Base-by-base conservation (phyloP, 2,797 vertebrate species). In the Sebastes goodei region DNA sequence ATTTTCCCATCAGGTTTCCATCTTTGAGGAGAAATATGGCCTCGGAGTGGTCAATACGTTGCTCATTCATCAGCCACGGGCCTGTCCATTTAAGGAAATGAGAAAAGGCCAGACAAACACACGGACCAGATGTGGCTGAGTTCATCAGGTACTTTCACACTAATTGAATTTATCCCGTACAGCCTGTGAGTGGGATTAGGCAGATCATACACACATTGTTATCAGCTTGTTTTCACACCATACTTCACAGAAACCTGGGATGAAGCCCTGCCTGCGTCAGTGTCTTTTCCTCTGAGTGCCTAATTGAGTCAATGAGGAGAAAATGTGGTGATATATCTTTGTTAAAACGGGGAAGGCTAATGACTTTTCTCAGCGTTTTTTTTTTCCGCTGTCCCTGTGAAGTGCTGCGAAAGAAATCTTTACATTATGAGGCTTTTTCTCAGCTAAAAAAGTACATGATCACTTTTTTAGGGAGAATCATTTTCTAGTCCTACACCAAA, bases 31-130 rank as follows among this genome's bases (percentile, higher is more conserved):
- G 96, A 97, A 97, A 97, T 96, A 97, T 94, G 94, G 93, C 88
- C 93, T 86, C 76, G 21, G 89, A 94, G 92, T 95, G 96, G 96
- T 98, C 97, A 97, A 97, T 97, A 97, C 77, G 84, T 72, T 90
- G 88, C 92, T 92, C 96, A 96, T 97, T 97, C 96, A 97, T 96
- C 97, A 97, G 94, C 93, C 86, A 78, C 15, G 49, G 90, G 84
- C 85, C 93, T 92, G 95, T 94, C 95, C 96, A 97, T 97, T 97
- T 96, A 97, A 96, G 96, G 93, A 97, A 97, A 98, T 97, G 96
- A 98, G 96, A 97, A 97, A 95, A 92, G 89, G 94, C 93, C 93
- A 94, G 96, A 96, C 95, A 97, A 97, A 97, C 96, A 97, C 94
- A 93, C 17, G 84, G 85, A 89, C 94, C 96, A 97, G 95, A 96